Evolutionary conservation across 2,888 invertebrate genomes (phyloP).

Genomic region (Metalampra italica): DNA sequence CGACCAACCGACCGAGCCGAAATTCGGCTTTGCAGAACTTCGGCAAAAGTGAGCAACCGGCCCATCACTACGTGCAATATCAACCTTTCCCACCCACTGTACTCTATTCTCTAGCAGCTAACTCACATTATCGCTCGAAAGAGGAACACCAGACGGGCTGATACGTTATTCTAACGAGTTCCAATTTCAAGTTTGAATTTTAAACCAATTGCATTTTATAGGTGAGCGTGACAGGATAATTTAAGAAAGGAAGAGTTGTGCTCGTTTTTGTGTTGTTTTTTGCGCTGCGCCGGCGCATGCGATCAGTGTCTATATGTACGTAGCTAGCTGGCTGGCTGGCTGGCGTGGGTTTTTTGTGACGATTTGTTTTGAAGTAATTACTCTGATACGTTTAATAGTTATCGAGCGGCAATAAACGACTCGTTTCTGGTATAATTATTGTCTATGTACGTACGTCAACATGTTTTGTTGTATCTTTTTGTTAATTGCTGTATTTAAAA

Average conservation of each 20-base stretch:
- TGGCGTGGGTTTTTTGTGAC: slow-evolving; percentile 44
- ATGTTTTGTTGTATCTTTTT: slow-evolving; percentile 27
- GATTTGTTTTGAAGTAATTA: slow-evolving; percentile 49
- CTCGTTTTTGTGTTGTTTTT: slow-evolving; percentile 33
- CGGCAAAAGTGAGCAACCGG: no score
- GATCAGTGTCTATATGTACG: slow-evolving; percentile 30
- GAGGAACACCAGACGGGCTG: background rate
- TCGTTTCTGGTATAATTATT: slow-evolving; percentile 61
- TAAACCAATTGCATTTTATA: slow-evolving; percentile 76
- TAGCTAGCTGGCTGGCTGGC: no score
- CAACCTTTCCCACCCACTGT: slow-evolving; percentile 20
- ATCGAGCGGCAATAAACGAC: slow-evolving; percentile 48
- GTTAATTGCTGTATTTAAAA: background rate
- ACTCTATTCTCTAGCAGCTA: slow-evolving; percentile 4
- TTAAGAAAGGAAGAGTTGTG: slow-evolving; percentile 63
- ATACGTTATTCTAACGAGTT: slow-evolving; percentile 60
- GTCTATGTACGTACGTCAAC: slow-evolving; percentile 23
- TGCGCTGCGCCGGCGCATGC: slow-evolving; percentile 48
- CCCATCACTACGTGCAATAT: slow-evolving; percentile 28
- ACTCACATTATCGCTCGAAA: slow-evolving; percentile 15
- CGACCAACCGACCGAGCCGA: no score
- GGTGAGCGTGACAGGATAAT: slow-evolving; percentile 77
- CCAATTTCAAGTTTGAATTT: slow-evolving; percentile 51
- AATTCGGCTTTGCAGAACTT: no score
- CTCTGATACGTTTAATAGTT: slow-evolving; percentile 47